Conservation (phyloP, 35 echinoderm and acorn worm genomes). For the Stichopus chloronotus region DNA sequence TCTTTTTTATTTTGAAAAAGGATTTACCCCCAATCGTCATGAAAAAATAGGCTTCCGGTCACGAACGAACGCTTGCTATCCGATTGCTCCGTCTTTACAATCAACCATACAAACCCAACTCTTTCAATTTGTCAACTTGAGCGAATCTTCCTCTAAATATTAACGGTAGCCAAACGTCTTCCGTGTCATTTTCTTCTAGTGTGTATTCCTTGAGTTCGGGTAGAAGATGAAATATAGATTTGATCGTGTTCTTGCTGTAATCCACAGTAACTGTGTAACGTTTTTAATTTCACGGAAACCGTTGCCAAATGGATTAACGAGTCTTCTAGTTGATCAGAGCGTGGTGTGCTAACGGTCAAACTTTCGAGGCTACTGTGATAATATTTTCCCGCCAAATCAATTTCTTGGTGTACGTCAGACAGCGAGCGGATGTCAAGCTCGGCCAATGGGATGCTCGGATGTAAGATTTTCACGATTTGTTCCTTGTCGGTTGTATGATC, state of each 20-base stretch:
- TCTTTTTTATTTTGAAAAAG: too few species aligned
- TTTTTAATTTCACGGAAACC: slow-evolving; percentile 58
- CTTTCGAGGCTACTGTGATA: slow-evolving; percentile 76
- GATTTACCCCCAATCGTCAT: too few species aligned
- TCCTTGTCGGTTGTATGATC: slow-evolving; percentile 91
- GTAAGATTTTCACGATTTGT: slow-evolving; percentile 77
- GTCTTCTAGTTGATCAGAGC: slow-evolving; percentile 61
- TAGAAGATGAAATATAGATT: background rate
- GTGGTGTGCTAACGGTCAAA: slow-evolving; percentile 76
- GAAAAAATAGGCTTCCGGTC: too few species aligned
- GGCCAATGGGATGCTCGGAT: slow-evolving; percentile 78
- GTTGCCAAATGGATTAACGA: slow-evolving; percentile 73
- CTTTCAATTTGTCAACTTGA: slow-evolving; percentile 35
- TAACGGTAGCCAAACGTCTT: slow-evolving; percentile 15
- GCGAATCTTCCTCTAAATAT: slow-evolving; percentile 45
- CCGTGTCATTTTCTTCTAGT: background rate
- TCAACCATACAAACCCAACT: slow-evolving; percentile 32
- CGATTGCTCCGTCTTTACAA: too few species aligned
- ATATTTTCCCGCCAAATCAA: slow-evolving; percentile 62
- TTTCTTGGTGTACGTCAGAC: slow-evolving; percentile 78
- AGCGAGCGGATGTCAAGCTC: slow-evolving; percentile 76
- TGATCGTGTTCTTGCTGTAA: slow-evolving; percentile 14
- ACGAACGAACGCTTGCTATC: too few species aligned
- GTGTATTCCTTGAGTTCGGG: slow-evolving; percentile 31
- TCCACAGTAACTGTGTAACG: slow-evolving; percentile 85